Evolutionary conservation across 2,797 vertebrate species (phyloP).

Genomic region (Epinephelus coioides): DNA sequence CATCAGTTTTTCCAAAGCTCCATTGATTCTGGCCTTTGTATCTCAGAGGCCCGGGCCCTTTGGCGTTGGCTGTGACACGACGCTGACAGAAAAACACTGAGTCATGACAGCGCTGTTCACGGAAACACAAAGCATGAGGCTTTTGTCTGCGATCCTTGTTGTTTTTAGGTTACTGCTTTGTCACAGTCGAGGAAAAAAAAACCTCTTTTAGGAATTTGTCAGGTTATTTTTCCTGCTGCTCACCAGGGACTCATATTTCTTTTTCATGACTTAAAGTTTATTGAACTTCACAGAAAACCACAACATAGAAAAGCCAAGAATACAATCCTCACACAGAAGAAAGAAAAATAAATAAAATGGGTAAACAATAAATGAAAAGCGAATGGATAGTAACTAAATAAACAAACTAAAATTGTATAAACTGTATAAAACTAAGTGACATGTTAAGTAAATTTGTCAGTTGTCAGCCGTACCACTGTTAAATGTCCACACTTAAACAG

Average conservation of each 20-base stretch:
- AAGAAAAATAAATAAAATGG: no score
- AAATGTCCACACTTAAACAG: no score
- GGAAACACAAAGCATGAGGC: slow-evolving; percentile 60
- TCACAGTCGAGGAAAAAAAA: slow-evolving; percentile 41
- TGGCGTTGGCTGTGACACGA: slow-evolving; percentile 63
- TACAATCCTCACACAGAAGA: no score
- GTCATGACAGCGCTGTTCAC: slow-evolving; percentile 67
- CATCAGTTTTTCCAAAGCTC: slow-evolving; percentile 85
- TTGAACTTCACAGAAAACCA: no score
- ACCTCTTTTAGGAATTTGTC: slow-evolving; percentile 40
- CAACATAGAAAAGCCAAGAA: no score
- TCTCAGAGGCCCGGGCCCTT: slow-evolving; percentile 62
- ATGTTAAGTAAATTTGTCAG: no score
- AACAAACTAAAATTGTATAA: no score
- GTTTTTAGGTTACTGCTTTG: slow-evolving; percentile 66
- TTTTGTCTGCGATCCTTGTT: slow-evolving; percentile 63
- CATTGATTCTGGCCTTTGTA: slow-evolving; percentile 81
- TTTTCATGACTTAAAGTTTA: not conserved
- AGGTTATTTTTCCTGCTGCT: slow-evolving; percentile 47
- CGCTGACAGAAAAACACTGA: slow-evolving; percentile 74
- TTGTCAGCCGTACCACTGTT: no score
- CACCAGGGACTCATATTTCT: slow-evolving; percentile 15
- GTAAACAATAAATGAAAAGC: no score
- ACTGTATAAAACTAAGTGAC: no score
- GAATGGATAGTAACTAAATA: no score